Evolutionary conservation across 2,113 vertebrate species (phyloP).

Genomic region (Cygnus atratus): DNA sequence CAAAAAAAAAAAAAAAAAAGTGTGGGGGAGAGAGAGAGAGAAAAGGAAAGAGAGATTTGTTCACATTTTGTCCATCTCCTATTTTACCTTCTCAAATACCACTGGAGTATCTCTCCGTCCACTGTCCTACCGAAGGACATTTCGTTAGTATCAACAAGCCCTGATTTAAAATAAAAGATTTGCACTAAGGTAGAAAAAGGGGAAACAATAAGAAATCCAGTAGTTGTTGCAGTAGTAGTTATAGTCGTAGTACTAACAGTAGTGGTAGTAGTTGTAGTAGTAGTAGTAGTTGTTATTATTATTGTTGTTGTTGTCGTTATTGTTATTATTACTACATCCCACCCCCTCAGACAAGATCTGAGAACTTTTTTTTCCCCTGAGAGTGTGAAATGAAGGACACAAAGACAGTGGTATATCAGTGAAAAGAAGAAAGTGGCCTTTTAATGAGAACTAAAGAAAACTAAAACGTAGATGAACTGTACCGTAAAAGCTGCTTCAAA

Average conservation of each 20-base stretch:
- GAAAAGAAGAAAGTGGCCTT: constrained; percentile 71
- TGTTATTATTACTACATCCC: too few relatives aligned
- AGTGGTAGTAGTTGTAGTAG: too few relatives aligned
- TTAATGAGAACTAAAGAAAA: constrained; percentile 72
- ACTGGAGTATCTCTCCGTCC: neutral
- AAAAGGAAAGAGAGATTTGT: neutral
- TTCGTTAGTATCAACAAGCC: neutral
- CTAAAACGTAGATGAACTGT: constrained; percentile 67
- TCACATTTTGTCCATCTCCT: neutral
- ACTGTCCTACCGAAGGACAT: neutral
- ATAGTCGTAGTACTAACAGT: too few relatives aligned
- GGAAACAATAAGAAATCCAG: neutral
- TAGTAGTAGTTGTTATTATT: too few relatives aligned
- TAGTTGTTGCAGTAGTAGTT: too few relatives aligned
- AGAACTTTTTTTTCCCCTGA: constrained; percentile 9
- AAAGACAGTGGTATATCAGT: constrained; percentile 58
- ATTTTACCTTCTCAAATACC: neutral
- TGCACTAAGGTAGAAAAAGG: neutral
- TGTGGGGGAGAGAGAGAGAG: rapidly evolving
- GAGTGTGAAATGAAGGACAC: constrained; percentile 58
- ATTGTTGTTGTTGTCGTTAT: too few relatives aligned
- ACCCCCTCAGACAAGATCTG: neutral
- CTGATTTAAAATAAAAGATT: neutral
- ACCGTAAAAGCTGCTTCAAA: constrained; percentile 70
- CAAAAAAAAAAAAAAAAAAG: rapidly evolving